These are phyloP conservation scores for Dreissena polymorpha DNA, from an alignment of 1,140 invertebrate genomes.

Conservation along the genomic window DNA sequence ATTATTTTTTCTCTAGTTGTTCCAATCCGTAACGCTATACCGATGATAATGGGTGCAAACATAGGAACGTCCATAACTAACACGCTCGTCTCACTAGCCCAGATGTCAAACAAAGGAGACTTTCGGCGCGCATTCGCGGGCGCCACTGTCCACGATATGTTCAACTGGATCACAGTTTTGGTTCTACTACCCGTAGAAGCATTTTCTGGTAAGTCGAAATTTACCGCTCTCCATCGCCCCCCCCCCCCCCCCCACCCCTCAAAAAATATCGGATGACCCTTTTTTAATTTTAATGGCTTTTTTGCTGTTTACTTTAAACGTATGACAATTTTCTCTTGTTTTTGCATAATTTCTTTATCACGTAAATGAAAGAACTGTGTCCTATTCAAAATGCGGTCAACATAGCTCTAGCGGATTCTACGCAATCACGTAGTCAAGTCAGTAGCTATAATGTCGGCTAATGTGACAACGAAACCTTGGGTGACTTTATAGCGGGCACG, in stretches of 20 bases:
- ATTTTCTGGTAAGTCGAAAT: slow-evolving; percentile 66
- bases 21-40: slow-evolving; percentile 18
- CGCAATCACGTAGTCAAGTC: too few relatives aligned
- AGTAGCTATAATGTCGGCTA: too few relatives aligned
- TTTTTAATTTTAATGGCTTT: neutral
- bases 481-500: too few relatives aligned
- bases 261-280: too few relatives aligned
- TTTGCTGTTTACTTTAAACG: neutral
- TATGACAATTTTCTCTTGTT: neutral
- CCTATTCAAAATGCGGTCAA: too few relatives aligned
- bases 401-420: too few relatives aligned
- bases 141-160: slow-evolving; percentile 84
- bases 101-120: slow-evolving; percentile 78
- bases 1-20: too few relatives aligned
- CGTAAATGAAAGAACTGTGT: too few relatives aligned
- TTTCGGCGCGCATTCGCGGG: slow-evolving; percentile 83
- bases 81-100: slow-evolving; percentile 82
- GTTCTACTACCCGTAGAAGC: slow-evolving; percentile 81
- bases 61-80: slow-evolving; percentile 85
- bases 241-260: neutral
- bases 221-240: neutral
- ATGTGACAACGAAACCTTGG: too few relatives aligned
- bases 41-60: slow-evolving; percentile 78
- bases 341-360: too few relatives aligned
- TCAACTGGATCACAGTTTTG: slow-evolving; percentile 82